Percentiles rank a stretch among this genome's conserved stretches.
phyloP scores from a whole-genome alignment of 2,888 invertebrate genomes.

The Scrobipalpa atriplicella region DNA sequence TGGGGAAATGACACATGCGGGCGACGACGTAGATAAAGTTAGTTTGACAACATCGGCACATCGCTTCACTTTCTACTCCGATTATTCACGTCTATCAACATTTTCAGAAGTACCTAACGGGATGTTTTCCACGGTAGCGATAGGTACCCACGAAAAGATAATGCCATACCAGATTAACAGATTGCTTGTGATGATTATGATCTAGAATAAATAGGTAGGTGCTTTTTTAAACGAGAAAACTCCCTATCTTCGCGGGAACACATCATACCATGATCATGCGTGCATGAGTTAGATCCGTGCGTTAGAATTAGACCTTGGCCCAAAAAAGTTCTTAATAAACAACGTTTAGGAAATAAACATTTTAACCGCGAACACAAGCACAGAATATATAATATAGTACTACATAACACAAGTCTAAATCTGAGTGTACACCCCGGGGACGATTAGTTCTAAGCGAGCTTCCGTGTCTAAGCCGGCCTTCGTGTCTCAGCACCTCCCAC shows the following conservation, averaged over 20 bases:
- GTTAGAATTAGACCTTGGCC: neutral
- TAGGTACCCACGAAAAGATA: too few relatives aligned
- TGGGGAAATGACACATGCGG: too few relatives aligned
- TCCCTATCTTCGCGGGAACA: neutral
- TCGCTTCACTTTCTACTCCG: too few relatives aligned
- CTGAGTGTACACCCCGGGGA: neutral
- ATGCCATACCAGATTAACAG: too few relatives aligned
- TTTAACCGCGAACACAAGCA: too few relatives aligned
- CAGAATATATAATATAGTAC: too few relatives aligned
- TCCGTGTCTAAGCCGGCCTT: constrained; percentile 38
- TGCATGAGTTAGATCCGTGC: neutral
- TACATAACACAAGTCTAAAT: neutral
- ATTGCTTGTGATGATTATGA: too few relatives aligned
- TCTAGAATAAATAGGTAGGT: too few relatives aligned
- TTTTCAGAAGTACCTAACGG: neutral
- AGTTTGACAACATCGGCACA: neutral
- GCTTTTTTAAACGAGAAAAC: too few relatives aligned
- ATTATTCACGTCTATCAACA: too few relatives aligned
- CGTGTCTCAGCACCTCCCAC: neutral
- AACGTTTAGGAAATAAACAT: too few relatives aligned
- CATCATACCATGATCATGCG: neutral
- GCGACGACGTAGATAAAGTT: neutral
- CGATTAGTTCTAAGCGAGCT: neutral
- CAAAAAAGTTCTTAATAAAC: neutral
- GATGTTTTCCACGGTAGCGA: neutral